phyloP scores from a whole-genome alignment of 2,888 invertebrate genomes.

The Dicycla oo region DNA sequence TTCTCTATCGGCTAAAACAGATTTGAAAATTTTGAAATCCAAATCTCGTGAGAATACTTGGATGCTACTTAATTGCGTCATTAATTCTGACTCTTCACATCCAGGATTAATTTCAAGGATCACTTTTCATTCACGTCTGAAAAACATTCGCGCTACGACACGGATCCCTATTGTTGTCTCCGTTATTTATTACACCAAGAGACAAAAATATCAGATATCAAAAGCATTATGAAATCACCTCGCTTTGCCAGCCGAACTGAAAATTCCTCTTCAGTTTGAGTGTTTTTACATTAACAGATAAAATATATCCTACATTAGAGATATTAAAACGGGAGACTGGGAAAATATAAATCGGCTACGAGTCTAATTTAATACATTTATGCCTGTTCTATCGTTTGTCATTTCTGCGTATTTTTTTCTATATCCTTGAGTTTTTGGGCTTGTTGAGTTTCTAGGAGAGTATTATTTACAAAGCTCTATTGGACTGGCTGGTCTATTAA shows the following conservation, averaged over 20 bases:
- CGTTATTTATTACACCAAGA: background rate
- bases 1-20: background rate
- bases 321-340: constrained; percentile 48
- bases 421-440: background rate
- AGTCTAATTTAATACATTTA: constrained; percentile 36
- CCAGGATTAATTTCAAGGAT: constrained; percentile 5
- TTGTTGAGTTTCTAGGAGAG: background rate
- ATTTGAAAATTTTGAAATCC: background rate
- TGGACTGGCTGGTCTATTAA: too few relatives aligned
- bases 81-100: background rate
- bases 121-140: background rate
- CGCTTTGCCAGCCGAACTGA: constrained; percentile 19
- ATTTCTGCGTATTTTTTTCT: background rate
- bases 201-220: constrained; percentile 13
- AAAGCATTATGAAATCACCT: constrained; percentile 18
- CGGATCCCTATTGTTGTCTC: background rate
- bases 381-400: constrained; percentile 18
- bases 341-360: constrained; percentile 42
- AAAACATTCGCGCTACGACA: background rate
- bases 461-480: background rate
- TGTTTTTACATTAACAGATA: constrained; percentile 31
- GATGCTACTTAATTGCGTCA: background rate
- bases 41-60: background rate
- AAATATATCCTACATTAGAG: constrained; percentile 58
- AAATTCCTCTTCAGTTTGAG: constrained; percentile 16